Evolutionary conservation across 2,113 vertebrate genomes (phyloP).

Genomic region (Ploceus nigricollis): DNA sequence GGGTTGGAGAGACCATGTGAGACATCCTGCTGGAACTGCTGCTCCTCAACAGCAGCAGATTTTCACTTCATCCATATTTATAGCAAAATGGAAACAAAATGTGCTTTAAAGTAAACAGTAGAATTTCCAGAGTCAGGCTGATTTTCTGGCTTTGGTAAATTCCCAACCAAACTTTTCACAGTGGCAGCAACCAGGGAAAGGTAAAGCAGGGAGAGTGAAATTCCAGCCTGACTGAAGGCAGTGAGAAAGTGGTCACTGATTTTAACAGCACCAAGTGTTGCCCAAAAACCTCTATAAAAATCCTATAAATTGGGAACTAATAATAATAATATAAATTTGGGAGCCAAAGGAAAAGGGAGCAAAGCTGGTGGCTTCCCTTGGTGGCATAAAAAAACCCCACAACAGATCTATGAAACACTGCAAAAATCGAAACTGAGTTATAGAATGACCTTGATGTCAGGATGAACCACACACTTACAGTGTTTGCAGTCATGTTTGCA

Average conservation of each 20-base stretch:
- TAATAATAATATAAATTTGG: background rate
- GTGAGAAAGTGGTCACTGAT: background rate
- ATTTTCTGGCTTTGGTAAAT: slow-evolving; percentile 10
- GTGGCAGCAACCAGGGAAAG: background rate
- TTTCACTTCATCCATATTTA: slow-evolving; percentile 51
- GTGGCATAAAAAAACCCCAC: background rate
- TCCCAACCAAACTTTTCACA: background rate
- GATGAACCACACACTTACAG: background rate
- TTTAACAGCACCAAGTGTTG: background rate
- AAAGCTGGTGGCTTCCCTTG: background rate
- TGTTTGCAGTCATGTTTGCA: background rate
- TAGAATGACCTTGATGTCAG: background rate
- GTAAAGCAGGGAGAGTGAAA: background rate
- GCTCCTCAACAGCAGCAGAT: slow-evolving; percentile 30
- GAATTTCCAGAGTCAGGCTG: background rate
- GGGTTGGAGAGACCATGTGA: background rate
- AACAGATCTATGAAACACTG: background rate
- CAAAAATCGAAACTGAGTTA: background rate
- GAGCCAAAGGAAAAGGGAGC: background rate
- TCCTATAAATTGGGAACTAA: background rate
- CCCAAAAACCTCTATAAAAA: background rate
- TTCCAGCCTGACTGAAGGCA: background rate
- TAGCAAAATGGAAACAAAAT: slow-evolving; percentile 46
- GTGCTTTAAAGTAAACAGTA: slow-evolving; percentile 39
- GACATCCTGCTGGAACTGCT: background rate